These are phyloP conservation scores for Melanotus villosus DNA, from an alignment of 2,888 invertebrate species.

Conservation along the genomic window DNA sequence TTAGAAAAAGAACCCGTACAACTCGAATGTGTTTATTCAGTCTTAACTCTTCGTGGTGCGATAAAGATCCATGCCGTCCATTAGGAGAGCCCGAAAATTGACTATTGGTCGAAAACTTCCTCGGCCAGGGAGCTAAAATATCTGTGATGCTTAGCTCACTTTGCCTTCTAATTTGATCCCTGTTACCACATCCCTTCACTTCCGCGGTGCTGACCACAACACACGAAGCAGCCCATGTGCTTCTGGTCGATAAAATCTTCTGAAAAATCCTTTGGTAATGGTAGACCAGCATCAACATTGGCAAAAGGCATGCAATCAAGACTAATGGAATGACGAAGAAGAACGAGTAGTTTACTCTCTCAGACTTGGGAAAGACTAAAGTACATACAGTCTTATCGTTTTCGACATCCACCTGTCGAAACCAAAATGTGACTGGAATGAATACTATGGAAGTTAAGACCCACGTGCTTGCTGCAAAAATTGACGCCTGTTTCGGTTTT, in stretches of 20 bases:
- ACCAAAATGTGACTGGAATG: constrained; percentile 72
- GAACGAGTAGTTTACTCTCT: constrained; percentile 68
- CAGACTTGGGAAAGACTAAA: constrained; percentile 70
- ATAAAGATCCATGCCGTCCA: constrained; percentile 67
- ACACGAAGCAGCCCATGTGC: constrained; percentile 70
- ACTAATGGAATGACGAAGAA: constrained; percentile 71
- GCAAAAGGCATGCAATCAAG: constrained; percentile 70
- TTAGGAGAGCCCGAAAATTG: constrained; percentile 59
- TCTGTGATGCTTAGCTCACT: constrained; percentile 70
- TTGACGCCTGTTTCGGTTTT: constrained; percentile 66
- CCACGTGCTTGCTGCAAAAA: constrained; percentile 70
- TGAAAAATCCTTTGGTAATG: constrained; percentile 72
- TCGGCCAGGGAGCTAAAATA: constrained; percentile 68
- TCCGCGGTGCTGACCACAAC: constrained; percentile 62
- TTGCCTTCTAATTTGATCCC: constrained; percentile 65
- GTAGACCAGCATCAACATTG: constrained; percentile 71
- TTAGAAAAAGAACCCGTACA: constrained; percentile 70
- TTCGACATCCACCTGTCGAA: constrained; percentile 62
- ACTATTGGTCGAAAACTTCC: constrained; percentile 67
- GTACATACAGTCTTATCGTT: constrained; percentile 68
- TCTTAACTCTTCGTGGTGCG: constrained; percentile 70
- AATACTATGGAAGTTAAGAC: constrained; percentile 68
- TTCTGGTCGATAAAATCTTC: constrained; percentile 70
- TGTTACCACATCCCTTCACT: constrained; percentile 49
- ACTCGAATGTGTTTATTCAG: constrained; percentile 71